Conservation (phyloP, 2,113 vertebrate genomes). For the Oryzias celebensis region DNA sequence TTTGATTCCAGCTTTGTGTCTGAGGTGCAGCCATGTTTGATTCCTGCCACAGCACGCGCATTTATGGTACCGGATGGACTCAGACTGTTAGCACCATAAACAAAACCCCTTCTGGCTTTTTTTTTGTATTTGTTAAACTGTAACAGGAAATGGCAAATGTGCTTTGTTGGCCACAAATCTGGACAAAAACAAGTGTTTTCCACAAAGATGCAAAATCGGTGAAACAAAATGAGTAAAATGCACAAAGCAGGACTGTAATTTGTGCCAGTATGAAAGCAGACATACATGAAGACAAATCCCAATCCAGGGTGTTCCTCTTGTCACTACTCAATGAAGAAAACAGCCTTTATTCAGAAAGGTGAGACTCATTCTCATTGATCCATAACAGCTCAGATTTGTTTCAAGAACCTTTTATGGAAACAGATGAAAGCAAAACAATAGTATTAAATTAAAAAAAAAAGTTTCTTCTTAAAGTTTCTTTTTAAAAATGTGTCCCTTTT, state of each 20-base stretch:
- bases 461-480: too few relatives aligned
- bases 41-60: conserved; percentile 53
- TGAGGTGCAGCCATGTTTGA: conserved; percentile 64
- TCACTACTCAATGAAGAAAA: conserved; percentile 46
- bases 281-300: conserved; percentile 28
- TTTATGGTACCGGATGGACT: conserved; percentile 49
- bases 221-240: too few relatives aligned
- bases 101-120: conserved; percentile 40
- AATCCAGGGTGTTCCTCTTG: conserved; percentile 28
- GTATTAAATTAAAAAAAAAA: too few relatives aligned
- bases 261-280: conserved; percentile 42
- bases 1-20: conserved; percentile 68
- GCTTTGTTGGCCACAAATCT: conserved; percentile 29
- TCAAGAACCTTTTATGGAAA: too few relatives aligned
- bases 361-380: conserved; percentile 4
- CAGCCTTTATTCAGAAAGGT: conserved; percentile 43
- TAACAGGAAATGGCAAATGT: conserved; percentile 34
- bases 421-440: too few relatives aligned
- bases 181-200: conserved; percentile 47
- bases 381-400: too few relatives aligned
- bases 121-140: conserved; percentile 13
- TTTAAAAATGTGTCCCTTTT: neutral
- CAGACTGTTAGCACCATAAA: conserved; percentile 71
- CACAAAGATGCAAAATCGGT: conserved; percentile 51
- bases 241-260: too few relatives aligned